These are phyloP conservation scores for Diploptera punctata DNA, from an alignment of 2,888 invertebrate genomes.

Conservation along the genomic window DNA sequence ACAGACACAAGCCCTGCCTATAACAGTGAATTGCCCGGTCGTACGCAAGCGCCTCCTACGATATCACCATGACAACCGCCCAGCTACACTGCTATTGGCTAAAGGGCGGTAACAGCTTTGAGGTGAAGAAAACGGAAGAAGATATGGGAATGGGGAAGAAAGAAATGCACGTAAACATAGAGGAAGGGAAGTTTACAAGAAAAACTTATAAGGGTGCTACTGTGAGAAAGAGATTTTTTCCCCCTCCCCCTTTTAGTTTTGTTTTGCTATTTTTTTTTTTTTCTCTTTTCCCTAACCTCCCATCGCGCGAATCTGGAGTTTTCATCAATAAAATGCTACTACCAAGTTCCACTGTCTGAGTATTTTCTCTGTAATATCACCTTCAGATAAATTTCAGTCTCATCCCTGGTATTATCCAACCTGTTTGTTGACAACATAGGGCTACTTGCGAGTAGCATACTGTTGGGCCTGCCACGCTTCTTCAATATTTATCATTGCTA, in stretches of 20 bases:
- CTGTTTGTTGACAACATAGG: no score
- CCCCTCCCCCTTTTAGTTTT: not conserved
- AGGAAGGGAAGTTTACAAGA: slow-evolving; percentile 15
- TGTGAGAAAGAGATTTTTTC: not conserved
- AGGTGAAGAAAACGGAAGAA: slow-evolving; percentile 11
- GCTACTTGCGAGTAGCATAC: no score
- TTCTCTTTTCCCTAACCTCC: slow-evolving; percentile 8
- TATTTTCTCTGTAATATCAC: no score
- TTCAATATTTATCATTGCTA: no score
- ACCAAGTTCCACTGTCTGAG: not conserved
- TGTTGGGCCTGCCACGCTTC: no score
- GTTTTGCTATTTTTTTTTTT: slow-evolving; percentile 16
- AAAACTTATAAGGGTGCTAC: slow-evolving; percentile 26
- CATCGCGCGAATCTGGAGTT: slow-evolving; percentile 13
- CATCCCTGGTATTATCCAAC: no score
- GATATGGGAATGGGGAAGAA: not conserved
- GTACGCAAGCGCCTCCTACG: slow-evolving; percentile 34
- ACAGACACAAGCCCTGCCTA: slow-evolving; percentile 46
- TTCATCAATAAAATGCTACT: slow-evolving; percentile 6
- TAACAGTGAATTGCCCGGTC: slow-evolving; percentile 57
- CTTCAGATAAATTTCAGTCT: no score
- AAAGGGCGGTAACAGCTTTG: not conserved
- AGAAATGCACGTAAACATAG: slow-evolving; percentile 22
- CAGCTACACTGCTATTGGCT: slow-evolving; percentile 17
- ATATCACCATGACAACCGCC: slow-evolving; percentile 34